Evolutionary conservation across 2,888 invertebrate species (phyloP), one percentile per base, ranked within the genome.

Genomic region (Salpingus planirostris): DNA sequence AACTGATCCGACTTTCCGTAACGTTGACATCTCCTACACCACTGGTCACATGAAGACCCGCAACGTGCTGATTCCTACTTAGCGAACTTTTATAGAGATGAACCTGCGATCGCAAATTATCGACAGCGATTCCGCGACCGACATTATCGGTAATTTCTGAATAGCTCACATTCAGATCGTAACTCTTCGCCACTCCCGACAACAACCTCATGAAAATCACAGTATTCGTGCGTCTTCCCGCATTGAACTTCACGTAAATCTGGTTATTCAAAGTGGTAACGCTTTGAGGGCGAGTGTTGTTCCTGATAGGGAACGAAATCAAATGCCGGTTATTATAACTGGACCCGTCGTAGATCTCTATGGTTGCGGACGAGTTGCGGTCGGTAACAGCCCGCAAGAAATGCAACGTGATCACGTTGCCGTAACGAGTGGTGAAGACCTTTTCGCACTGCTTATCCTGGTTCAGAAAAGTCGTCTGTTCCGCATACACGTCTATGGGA

Each of bases 1-100:
- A 84, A 11, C 85, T 83, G 44, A 98, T 82, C 50, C 81, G 73
- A 43, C 91, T 90, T 49, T 85, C 80, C 11, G 96, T 95, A 2
- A 98, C 73, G 60, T 96, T 93, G 0, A 98, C 76, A 60, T 96
- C 93, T 1, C 92, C 92, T 0, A 87, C 92, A 2, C 97, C 98
- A 48, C 79, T 84, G 1, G 82, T 74, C 2, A 98, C 78, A 53
- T 93, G 88, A 2, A 97, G 71, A 4, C 96, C 96, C 2, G 92
- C 91, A 1, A 88, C 81, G 58, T 93, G 85, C 39, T 82, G 81
- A 58, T 93, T 95, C 52, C 85, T 82, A 0, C 85, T 83, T 28
- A 96, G 76, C 0, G 83, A 78, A 7, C 84, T 83, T 21, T 80
- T 75, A 52, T 89, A 83, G 27, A 96, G 73, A 59, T 88, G 83